These are phyloP conservation scores for Lophura nycthemera DNA, from an alignment of 2,113 vertebrate species.

Conservation along the genomic window DNA sequence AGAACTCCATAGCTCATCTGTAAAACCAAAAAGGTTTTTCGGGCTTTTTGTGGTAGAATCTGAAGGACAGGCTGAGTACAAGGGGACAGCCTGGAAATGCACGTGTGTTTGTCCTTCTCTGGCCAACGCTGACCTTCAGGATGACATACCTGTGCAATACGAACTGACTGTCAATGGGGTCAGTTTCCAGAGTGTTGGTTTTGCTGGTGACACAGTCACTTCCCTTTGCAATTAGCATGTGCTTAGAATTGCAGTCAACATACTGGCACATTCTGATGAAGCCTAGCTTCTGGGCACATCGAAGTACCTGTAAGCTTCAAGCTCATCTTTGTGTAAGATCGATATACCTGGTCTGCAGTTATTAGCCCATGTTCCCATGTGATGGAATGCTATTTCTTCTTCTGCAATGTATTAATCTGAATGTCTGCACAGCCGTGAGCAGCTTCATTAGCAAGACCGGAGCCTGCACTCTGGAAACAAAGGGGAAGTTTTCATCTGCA, in stretches of 20 bases:
- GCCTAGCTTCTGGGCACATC: not conserved
- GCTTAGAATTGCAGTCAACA: not conserved
- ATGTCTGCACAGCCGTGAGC: constrained; percentile 18
- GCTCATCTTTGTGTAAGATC: not conserved
- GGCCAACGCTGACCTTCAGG: not conserved
- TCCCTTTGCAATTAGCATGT: not conserved
- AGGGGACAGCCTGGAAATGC: not conserved
- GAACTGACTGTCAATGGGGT: not conserved
- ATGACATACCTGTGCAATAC: not conserved
- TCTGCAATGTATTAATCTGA: constrained; percentile 35
- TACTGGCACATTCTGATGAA: not conserved
- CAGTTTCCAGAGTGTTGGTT: not conserved
- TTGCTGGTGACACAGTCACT: not conserved
- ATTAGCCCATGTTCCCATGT: not conserved
- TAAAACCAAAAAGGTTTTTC: not conserved
- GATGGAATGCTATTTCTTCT: not conserved
- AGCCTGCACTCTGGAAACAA: constrained; percentile 44
- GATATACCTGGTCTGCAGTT: not conserved
- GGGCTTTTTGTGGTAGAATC: not conserved
- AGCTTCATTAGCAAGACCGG: not conserved
- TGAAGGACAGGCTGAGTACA: not conserved
- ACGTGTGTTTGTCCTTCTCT: not conserved
- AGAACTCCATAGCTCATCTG: not conserved
- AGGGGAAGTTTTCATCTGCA: constrained; percentile 36
- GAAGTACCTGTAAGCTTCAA: not conserved